phyloP scores from a whole-genome alignment of 2,888 invertebrate species.

The Cheilosia grossa region DNA sequence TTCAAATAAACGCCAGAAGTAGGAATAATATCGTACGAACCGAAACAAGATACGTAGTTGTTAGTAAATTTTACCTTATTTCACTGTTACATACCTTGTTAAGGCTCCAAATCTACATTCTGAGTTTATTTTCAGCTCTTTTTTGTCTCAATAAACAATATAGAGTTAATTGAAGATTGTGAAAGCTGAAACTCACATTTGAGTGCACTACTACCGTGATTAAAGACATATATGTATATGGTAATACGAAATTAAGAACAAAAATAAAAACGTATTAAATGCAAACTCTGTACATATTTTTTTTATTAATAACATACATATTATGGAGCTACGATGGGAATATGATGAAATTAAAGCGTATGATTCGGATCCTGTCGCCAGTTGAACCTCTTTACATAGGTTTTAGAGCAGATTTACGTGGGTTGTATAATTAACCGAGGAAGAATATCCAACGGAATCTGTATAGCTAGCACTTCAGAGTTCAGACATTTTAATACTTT shows the following conservation, averaged over 20 bases:
- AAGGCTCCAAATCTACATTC: conserved; percentile 66
- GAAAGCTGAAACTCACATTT: conserved; percentile 67
- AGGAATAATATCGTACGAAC: conserved; percentile 37
- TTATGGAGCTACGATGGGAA: too few relatives aligned
- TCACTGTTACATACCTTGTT: conserved; percentile 75
- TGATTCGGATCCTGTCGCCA: too few relatives aligned
- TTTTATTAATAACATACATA: neutral
- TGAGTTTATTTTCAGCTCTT: conserved; percentile 28
- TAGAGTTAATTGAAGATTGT: conserved; percentile 57
- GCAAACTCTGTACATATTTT: conserved; percentile 43
- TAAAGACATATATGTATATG: conserved; percentile 46
- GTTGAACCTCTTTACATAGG: too few relatives aligned
- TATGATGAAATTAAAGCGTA: neutral
- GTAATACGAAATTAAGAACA: conserved; percentile 18
- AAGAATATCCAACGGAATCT: too few relatives aligned
- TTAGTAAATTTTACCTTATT: conserved; percentile 19
- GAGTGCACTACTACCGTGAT: conserved; percentile 71
- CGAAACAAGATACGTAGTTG: conserved; percentile 53
- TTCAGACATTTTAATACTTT: too few relatives aligned
- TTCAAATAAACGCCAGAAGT: conserved; percentile 23
- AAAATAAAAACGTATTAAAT: conserved; percentile 49
- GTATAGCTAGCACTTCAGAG: too few relatives aligned
- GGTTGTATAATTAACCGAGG: too few relatives aligned
- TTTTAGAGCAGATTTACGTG: too few relatives aligned
- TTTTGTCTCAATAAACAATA: conserved; percentile 44